Percentiles rank a stretch among this genome's conserved stretches.
Conservation (phyloP, 2,888 invertebrate genomes). For the Silvanus unidentatus region DNA sequence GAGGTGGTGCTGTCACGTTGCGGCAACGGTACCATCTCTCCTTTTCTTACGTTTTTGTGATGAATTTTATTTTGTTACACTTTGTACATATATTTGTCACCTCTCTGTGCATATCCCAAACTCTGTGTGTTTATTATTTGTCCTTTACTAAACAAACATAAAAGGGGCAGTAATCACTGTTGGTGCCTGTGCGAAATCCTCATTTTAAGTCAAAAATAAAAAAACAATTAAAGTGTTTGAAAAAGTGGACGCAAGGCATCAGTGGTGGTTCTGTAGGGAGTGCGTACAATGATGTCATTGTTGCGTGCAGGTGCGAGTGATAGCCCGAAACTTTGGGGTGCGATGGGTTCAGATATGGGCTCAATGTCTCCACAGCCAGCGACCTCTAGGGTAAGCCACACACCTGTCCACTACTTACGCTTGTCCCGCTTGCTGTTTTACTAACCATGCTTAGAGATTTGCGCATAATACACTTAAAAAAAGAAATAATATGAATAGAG, state of each 20-base stretch:
- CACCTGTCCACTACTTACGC: conserved; percentile 34
- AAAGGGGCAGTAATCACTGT: conserved; percentile 33
- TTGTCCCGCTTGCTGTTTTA: conserved; percentile 32
- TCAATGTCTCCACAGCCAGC: conserved; percentile 51
- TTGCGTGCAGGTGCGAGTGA: conserved; percentile 52
- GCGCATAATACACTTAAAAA: too few relatives aligned
- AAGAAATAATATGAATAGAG: too few relatives aligned
- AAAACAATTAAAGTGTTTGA: background rate
- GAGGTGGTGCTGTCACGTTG: too few relatives aligned
- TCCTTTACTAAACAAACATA: conserved; percentile 32
- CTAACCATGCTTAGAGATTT: background rate
- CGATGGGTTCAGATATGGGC: conserved; percentile 50
- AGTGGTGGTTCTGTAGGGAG: conserved; percentile 38
- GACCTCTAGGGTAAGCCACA: conserved; percentile 58
- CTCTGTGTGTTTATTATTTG: conserved; percentile 27
- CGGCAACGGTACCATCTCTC: too few relatives aligned
- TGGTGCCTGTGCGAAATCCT: conserved; percentile 19
- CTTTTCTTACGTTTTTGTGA: too few relatives aligned
- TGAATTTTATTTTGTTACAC: too few relatives aligned
- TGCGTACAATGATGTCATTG: conserved; percentile 46
- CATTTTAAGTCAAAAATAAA: background rate
- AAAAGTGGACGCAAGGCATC: conserved; percentile 10
- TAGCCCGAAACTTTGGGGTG: conserved; percentile 52
- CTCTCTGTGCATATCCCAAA: conserved; percentile 11
- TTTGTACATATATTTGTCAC: too few relatives aligned